Evolutionary conservation across 2,888 invertebrate species (phyloP).

Genomic region (Schizaphis graminum): DNA sequence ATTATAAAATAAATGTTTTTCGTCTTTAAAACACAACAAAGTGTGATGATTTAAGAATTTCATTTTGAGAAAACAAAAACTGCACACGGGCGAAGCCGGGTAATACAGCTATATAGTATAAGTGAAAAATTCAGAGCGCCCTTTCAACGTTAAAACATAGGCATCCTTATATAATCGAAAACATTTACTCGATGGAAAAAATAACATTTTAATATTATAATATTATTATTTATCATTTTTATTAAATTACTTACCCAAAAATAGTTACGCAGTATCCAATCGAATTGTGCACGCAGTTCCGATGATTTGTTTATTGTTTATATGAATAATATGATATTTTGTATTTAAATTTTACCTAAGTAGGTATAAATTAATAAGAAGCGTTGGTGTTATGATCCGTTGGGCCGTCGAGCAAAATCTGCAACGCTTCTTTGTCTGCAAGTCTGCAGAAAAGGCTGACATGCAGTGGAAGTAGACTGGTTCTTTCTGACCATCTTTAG

Average conservation of each 20-base stretch:
- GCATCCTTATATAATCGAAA: not conserved
- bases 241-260: not conserved
- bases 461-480: not conserved
- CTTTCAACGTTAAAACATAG: not conserved
- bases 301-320: not conserved
- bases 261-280: not conserved
- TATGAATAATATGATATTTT: not conserved
- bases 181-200: not conserved
- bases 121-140: not conserved
- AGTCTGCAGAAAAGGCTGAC: not conserved
- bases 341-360: not conserved
- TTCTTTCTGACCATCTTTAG: not conserved
- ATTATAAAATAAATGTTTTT: too few species aligned
- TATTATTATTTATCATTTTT: not conserved
- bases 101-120: too few species aligned
- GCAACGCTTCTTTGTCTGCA: not conserved
- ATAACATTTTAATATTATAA: not conserved
- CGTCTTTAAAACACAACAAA: too few species aligned
- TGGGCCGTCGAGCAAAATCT: not conserved
- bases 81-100: too few species aligned
- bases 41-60: too few species aligned
- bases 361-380: not conserved
- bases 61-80: too few species aligned
- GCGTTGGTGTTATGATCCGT: not conserved
- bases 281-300: not conserved